phyloP scores from a whole-genome alignment of 1,140 invertebrate genomes.

The Pogonomyrmex barbatus region DNA sequence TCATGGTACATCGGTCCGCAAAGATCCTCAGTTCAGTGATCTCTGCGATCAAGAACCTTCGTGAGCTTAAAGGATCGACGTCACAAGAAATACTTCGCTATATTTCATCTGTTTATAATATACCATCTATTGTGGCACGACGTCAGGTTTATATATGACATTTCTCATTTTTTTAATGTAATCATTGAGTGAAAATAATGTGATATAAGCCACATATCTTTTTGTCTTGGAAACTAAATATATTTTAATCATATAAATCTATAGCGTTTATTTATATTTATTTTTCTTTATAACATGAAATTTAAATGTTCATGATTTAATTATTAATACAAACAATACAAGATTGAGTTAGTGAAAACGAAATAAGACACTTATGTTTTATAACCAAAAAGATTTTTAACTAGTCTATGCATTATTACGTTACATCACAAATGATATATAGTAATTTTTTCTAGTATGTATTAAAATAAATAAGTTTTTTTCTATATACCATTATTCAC shows the following conservation, averaged over 20 bases:
- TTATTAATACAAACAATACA: not conserved
- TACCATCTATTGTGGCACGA: constrained; percentile 59
- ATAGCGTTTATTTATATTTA: not conserved
- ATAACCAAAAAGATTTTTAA: not conserved
- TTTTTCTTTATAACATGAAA: not conserved
- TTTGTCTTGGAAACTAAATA: not conserved
- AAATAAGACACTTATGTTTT: not conserved
- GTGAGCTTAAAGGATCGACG: constrained; percentile 72
- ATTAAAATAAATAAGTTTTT: constrained; percentile 19
- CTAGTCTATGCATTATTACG: not conserved
- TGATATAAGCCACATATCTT: not conserved
- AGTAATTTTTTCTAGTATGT: not conserved
- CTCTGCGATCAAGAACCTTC: constrained; percentile 75
- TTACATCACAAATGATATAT: not conserved
- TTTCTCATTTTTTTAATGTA: not conserved
- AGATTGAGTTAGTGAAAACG: not conserved
- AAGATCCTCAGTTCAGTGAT: constrained; percentile 69
- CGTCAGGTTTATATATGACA: constrained; percentile 70
- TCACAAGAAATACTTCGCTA: constrained; percentile 75
- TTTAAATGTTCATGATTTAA: not conserved
- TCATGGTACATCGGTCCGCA: constrained; percentile 63
- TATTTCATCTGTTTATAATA: constrained; percentile 67
- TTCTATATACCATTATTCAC: not conserved
- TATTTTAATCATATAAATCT: not conserved
- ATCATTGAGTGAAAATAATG: not conserved